Base-by-base conservation (phyloP, 2,888 invertebrate species). In the Caenorhabditis drosophilae region DNA sequence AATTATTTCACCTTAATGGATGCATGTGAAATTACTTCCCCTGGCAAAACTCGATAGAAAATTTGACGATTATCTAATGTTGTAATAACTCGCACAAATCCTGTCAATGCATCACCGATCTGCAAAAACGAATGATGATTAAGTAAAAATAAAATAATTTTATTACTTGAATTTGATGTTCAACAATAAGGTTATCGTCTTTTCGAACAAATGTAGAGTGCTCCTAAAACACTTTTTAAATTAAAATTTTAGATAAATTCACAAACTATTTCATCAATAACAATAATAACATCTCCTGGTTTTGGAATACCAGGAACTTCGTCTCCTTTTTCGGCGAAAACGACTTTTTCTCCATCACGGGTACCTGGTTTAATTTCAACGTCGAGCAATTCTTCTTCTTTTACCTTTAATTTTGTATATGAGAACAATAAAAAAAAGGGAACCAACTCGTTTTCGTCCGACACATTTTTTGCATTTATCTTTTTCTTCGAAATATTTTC, bases 261-360 rank as follows among this genome's bases (percentile, higher is more conserved):
- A 31, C 47, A 3, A n/a, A 61, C 66, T 16, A 40, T 92, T 84
- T 96, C 95, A 83, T 97, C 95, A 57, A 98, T 87, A 36, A 96
- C 90, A 82, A 98, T 93, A 70, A 96, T 89, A 67, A 98, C 92
- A 84, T 98, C 95, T 42, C 97, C 97, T 2, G 96, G 89, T 40
- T 66, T 59, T 83, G 93, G 92, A 50, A 92, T 86, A 23, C 92
- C 93, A 0, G 95, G 94, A 85, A 96, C 94, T 44, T 96, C 97
- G 86, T 98, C 95, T 0, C 95, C 95, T 68, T 88, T 88, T 84
- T 96, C 96, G 35, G 90, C 88, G 84, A 96, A 96, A 25, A 90
- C 88, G 69, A 98, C 93, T 86, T 92, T 94, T 84, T 98, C 95
- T 1, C 92, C 94, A 84, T 96, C 94, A 45, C 88, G 88, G 95